Evolutionary conservation across 1,140 invertebrate species (phyloP), one percentile per base, ranked within the genome.

Genomic region (Penaeus indicus): DNA sequence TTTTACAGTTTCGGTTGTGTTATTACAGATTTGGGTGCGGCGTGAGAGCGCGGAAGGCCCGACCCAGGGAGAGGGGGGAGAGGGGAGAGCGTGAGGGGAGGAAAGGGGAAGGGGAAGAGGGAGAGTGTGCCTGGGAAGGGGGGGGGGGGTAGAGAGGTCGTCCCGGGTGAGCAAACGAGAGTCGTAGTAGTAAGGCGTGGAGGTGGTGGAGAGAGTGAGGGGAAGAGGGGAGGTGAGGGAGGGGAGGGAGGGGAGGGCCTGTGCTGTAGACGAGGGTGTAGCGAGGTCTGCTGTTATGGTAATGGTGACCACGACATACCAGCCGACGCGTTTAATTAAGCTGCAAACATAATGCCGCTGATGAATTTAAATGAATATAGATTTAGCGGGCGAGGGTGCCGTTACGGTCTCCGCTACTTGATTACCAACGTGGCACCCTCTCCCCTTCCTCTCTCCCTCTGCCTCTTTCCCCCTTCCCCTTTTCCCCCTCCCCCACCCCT

Each of bases 301-400:
- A 84, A 84, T 69, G 47, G 38, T 47, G 54, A 54, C 54, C 54
- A 54, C 54, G 54, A 54, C 54, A 38, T 63, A 61, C 47, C 84
- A 5, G 75, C 69, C 84, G 60, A 54, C 67, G 61, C 32, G 25
- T 64, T 83, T 83, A 83, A 83, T 83, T 83, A 83, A 83, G 80
- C 80, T 64, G 62, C 80, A 83, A 72, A 83, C 80, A 83, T 83
- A 83, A 83, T 83, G 80, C 62, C 80, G 64, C 60, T 83, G 80
- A 83, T 83, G 80, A 83, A 83, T 83, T 64, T 83, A 83, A 83
- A 83, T 83, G 8, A 83, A 67, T 83, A 38, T 60, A 63, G 62
- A 83, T 63, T 64, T 32, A 60, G 25, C 64, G 80, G 42, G 80
- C 62, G 80, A 38, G 64, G 64, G 61, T 83, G 64, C 80, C 61